A percentile compares a stretch with the other conserved stretches of the same genome.
Evolutionary conservation across 2,113 vertebrate genomes (phyloP).

Genomic region (Hydrochoerus hydrochaeris): DNA sequence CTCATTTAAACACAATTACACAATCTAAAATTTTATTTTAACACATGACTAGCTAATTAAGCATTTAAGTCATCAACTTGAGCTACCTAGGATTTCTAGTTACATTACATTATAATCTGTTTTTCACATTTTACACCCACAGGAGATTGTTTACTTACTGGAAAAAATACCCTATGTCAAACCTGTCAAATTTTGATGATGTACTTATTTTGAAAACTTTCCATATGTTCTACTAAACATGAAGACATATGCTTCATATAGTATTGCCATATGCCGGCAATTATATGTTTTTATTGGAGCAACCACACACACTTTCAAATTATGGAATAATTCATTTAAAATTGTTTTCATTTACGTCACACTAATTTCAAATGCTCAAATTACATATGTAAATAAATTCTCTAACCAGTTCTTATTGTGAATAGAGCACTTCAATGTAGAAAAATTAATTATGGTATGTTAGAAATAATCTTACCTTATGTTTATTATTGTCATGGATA

Average conservation of each 20-base stretch:
- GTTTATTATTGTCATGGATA: background rate
- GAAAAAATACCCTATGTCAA: constrained; percentile 65
- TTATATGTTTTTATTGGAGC: constrained; percentile 72
- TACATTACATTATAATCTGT: background rate
- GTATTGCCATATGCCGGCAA: constrained; percentile 78
- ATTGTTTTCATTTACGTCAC: constrained; percentile 67
- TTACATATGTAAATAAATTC: constrained; percentile 50
- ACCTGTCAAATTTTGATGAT: constrained; percentile 71
- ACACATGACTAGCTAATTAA: background rate
- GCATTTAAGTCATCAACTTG: background rate
- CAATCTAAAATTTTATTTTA: background rate
- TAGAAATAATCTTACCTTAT: background rate
- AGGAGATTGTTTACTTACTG: constrained; percentile 36
- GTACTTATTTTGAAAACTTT: constrained; percentile 78
- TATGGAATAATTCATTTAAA: constrained; percentile 68
- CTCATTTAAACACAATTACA: background rate
- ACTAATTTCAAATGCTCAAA: constrained; percentile 76
- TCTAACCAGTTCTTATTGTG: constrained; percentile 34
- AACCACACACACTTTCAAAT: constrained; percentile 76
- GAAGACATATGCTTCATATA: constrained; percentile 80
- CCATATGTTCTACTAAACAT: constrained; percentile 74
- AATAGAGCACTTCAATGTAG: background rate
- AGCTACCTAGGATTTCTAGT: background rate
- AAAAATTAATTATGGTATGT: background rate
- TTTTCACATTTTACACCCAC: background rate